Conservation (phyloP, 2,113 vertebrate genomes). For the Sylvietta virens region DNA sequence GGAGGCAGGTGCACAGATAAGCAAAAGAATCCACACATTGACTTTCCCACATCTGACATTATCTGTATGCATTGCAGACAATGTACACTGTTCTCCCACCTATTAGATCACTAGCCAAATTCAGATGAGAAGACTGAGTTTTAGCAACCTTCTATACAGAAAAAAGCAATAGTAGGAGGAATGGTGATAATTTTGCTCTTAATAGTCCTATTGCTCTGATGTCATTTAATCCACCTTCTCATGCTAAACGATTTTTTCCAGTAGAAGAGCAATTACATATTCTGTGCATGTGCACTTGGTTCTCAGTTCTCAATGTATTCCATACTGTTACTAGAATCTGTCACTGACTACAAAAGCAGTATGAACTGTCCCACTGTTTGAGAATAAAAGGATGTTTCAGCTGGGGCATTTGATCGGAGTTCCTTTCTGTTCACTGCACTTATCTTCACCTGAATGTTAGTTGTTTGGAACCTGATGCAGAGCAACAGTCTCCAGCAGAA, state of each 20-base stretch:
- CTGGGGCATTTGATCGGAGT: background rate
- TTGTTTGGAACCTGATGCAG: background rate
- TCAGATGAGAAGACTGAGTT: background rate
- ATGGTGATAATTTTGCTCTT: background rate
- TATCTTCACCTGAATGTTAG: background rate
- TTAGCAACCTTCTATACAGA: background rate
- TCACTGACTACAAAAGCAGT: background rate
- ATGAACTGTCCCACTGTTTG: background rate
- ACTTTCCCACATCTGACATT: background rate
- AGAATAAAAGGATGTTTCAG: background rate
- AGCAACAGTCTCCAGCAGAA: background rate
- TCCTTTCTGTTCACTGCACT: background rate
- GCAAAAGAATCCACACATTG: background rate
- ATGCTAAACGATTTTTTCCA: background rate
- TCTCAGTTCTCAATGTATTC: background rate
- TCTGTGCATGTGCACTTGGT: background rate
- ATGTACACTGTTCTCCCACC: background rate
- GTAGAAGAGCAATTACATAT: background rate
- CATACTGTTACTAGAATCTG: background rate
- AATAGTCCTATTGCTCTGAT: background rate
- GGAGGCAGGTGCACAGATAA: background rate
- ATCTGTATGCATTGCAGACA: background rate
- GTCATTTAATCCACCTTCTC: background rate
- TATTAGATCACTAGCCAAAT: background rate
- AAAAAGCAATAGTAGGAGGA: background rate